Base-by-base conservation (phyloP, 1,140 invertebrate species). In the Drosophila elegans region DNA sequence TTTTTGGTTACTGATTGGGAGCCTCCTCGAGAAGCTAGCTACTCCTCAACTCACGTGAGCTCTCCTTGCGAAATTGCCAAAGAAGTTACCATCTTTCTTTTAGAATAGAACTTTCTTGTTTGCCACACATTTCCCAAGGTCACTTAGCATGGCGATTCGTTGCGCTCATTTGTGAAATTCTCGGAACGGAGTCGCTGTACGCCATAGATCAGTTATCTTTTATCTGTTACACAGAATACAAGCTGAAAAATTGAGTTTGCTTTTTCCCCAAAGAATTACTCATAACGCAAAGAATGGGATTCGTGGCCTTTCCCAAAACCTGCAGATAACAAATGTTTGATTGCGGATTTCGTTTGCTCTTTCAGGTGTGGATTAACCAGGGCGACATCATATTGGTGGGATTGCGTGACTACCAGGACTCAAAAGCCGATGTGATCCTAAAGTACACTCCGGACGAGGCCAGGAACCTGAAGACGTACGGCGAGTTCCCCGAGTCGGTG, bases 361-460 rank as follows among this genome's bases (percentile, higher is more conserved):
- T 73, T 1, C 57, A 94, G 94, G 95, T 99, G 1, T 99, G 99
- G 99, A 99, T 99, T 78, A 99, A 99, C 94, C 97, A 98, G 93
- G 97, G 98, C 69, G 98, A 99, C 91, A 99, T 99, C 69, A 99
- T 99, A 93, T 93, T 99, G 77, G 97, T 99, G 82, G 98, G 98
- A 73, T 94, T 98, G 81, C 95, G 98, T 93, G 98, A 99, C 93
- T 99, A 99, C 93, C 99, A 99, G 94, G 98, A 99, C 93, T 97
- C 98, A 5, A 99, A 99, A 93, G 99, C 98, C 68, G 99, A 99
- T 95, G 99, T 99, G 72, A 99, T 99, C 90, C 94, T 99, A 51
- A 99, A 99, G 94, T 99, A 99, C 92, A 99, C 98, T 72, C 96
- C 98, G 34, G 99, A 99, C 93, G 99, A 99, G 94, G 99, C 99